Evolutionary conservation across 2,888 invertebrate species (phyloP).

Genomic region (Synergus umbraculus): DNA sequence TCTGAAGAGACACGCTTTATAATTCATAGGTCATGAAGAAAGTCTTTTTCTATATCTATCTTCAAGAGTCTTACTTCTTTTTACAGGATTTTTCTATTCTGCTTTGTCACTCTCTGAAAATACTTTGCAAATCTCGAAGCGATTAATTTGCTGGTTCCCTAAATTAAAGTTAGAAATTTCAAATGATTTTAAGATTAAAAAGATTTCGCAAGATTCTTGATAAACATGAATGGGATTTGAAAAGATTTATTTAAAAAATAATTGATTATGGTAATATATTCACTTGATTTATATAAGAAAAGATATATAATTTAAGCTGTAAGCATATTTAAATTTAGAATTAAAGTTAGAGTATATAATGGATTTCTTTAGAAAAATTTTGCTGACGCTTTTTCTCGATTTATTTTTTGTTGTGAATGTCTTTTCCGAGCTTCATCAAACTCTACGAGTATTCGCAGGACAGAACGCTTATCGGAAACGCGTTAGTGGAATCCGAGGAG

Average conservation of each 20-base stretch:
- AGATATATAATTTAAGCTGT: too few species aligned
- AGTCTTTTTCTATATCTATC: not conserved
- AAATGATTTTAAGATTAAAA: too few species aligned
- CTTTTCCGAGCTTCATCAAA: slow-evolving; percentile 36
- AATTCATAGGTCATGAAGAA: slow-evolving; percentile 11
- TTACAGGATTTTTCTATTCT: not conserved
- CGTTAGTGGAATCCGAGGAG: slow-evolving; percentile 20
- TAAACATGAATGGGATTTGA: too few species aligned
- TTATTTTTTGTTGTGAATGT: slow-evolving; percentile 20
- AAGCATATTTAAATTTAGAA: not conserved
- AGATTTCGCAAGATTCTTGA: too few species aligned
- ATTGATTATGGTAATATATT: too few species aligned
- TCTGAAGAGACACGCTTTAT: slow-evolving; percentile 12
- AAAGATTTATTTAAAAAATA: too few species aligned
- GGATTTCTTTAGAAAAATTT: slow-evolving; percentile 6
- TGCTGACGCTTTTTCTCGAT: not conserved
- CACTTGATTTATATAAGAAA: not conserved
- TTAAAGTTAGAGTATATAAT: not conserved
- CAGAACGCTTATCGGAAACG: slow-evolving; percentile 30
- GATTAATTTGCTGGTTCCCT: too few species aligned
- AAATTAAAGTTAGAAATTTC: too few species aligned
- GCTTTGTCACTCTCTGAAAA: not conserved
- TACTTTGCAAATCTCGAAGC: not conserved
- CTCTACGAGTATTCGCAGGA: slow-evolving; percentile 23
- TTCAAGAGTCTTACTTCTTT: not conserved